Percentiles rank a stretch among this genome's conserved stretches.
phyloP scores from a whole-genome alignment of 2,888 invertebrate species.

The Myopa tessellatipennis region DNA sequence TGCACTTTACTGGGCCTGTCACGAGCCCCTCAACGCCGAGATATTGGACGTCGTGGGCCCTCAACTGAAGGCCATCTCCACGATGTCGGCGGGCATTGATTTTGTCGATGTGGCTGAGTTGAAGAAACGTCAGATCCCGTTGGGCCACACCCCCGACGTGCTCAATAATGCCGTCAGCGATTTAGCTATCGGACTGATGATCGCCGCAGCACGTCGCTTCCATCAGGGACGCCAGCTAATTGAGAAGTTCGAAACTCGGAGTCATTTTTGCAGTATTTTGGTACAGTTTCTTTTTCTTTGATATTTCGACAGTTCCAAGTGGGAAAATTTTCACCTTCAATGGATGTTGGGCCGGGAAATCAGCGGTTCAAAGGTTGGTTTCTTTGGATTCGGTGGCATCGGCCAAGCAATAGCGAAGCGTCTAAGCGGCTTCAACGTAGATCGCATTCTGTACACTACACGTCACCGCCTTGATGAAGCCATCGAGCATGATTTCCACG shows the following conservation, averaged over 20 bases:
- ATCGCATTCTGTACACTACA: conserved; percentile 79
- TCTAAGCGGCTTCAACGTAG: conserved; percentile 79
- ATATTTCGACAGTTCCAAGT: conserved; percentile 70
- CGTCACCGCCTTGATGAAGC: conserved; percentile 73
- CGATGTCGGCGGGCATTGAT: conserved; percentile 90
- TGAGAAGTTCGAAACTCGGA: conserved; percentile 63
- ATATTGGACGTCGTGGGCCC: conserved; percentile 69
- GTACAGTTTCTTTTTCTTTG: neutral
- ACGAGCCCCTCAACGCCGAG: conserved; percentile 60
- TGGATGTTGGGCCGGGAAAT: conserved; percentile 86
- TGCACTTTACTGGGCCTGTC: conserved; percentile 63
- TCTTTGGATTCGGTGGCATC: conserved; percentile 85
- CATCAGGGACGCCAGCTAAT: conserved; percentile 79
- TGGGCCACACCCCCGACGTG: conserved; percentile 85
- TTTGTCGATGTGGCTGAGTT: conserved; percentile 82
- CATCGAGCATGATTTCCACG: conserved; percentile 68
- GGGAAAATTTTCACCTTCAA: conserved; percentile 76
- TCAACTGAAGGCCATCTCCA: conserved; percentile 79
- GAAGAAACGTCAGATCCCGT: conserved; percentile 76
- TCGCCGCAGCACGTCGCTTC: conserved; percentile 81
- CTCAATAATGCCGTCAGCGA: conserved; percentile 85
- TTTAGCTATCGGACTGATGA: conserved; percentile 79
- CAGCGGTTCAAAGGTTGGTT: conserved; percentile 81
- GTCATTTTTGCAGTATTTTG: neutral
- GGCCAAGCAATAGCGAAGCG: conserved; percentile 81